Evolutionary conservation across 2,113 vertebrate species (phyloP).

Genomic region (Prolemur simus): DNA sequence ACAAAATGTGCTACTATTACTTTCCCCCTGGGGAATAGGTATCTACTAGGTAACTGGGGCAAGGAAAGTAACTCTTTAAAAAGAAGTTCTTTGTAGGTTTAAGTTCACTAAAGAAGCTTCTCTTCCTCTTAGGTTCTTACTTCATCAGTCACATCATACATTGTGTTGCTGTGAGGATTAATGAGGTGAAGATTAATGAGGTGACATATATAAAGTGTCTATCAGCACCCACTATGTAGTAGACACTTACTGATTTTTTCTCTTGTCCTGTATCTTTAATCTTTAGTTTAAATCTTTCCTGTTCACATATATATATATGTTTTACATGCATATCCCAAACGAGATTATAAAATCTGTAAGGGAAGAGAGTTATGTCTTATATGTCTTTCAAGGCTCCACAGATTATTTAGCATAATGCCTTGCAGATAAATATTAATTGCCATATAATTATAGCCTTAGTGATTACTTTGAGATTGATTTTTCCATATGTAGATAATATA

Average conservation of each 20-base stretch:
- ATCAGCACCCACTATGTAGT: not conserved
- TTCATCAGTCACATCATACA: not conserved
- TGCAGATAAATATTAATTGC: constrained; percentile 26
- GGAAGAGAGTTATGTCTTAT: not conserved
- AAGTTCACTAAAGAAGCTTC: not conserved
- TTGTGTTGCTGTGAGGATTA: not conserved
- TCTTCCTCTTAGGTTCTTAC: not conserved
- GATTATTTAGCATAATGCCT: constrained; percentile 24
- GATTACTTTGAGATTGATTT: constrained; percentile 41
- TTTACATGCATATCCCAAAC: not conserved
- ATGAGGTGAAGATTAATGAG: not conserved
- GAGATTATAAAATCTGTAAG: not conserved
- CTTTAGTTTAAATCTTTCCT: not conserved
- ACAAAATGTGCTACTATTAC: not conserved
- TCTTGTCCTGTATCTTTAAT: not conserved
- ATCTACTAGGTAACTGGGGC: not conserved
- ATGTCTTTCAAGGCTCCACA: not conserved
- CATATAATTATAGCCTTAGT: constrained; percentile 30
- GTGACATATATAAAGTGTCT: not conserved
- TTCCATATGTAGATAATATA: not conserved
- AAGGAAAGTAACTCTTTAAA: not conserved
- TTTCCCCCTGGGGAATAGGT: not conserved
- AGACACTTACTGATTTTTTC: not conserved
- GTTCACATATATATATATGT: not conserved
- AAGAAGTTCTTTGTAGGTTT: not conserved